phyloP scores from a whole-genome alignment of 92 coral and sea anemone species.

The Bergia puertoricense region DNA sequence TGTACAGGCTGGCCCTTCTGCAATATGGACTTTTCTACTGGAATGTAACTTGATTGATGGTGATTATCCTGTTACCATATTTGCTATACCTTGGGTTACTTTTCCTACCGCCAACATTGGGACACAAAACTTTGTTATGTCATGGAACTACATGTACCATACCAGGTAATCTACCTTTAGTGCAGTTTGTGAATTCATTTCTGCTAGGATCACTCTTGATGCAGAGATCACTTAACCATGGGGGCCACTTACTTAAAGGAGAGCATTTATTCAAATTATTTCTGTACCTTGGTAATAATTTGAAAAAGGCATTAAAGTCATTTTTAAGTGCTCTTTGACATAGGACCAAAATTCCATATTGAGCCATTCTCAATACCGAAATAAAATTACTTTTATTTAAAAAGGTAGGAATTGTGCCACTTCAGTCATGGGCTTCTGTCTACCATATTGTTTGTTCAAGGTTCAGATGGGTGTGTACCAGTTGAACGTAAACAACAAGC shows the following conservation, averaged over 20 bases:
- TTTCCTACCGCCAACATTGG: constrained; percentile 40
- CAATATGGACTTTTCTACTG: constrained; percentile 26
- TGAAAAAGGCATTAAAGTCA: too few species aligned
- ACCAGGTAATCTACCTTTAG: constrained; percentile 4
- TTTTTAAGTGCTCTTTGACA: too few species aligned
- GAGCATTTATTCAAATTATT: too few species aligned
- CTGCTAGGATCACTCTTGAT: background rate
- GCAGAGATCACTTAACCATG: background rate
- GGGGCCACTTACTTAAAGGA: too few species aligned
- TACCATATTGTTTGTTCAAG: background rate
- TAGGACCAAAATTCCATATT: too few species aligned
- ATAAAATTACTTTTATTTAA: too few species aligned
- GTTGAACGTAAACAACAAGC: constrained; percentile 33
- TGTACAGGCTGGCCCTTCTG: constrained; percentile 41
- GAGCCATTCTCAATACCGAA: too few species aligned
- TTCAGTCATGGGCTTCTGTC: background rate
- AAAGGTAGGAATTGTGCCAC: background rate
- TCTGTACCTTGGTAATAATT: too few species aligned
- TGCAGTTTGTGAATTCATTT: background rate
- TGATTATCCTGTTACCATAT: constrained; percentile 41
- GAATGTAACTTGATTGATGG: background rate
- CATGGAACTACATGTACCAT: constrained; percentile 50
- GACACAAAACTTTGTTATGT: constrained; percentile 33
- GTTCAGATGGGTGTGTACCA: constrained; percentile 49
- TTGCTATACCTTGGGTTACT: constrained; percentile 52